These are phyloP conservation scores for Drosophila anceps DNA, from an alignment of 2,888 invertebrate genomes.

Conservation along the genomic window DNA sequence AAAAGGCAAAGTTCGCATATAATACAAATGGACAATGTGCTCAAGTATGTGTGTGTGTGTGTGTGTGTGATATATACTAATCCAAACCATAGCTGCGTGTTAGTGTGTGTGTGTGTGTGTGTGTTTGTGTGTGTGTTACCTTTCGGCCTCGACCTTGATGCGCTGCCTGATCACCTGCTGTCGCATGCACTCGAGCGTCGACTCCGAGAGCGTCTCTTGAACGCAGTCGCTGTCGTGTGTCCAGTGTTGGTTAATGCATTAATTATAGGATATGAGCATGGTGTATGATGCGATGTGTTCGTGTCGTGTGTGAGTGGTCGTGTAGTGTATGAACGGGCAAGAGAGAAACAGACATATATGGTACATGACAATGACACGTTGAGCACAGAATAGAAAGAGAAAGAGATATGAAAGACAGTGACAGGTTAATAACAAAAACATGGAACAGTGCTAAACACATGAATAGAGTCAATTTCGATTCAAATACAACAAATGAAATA, in stretches of 20 bases:
- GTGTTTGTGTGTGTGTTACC: conserved; percentile 86
- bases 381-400: conserved; percentile 49
- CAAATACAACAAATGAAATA: neutral
- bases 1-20: conserved; percentile 33
- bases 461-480: neutral
- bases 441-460: conserved; percentile 12
- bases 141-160: conserved; percentile 93
- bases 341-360: conserved; percentile 40
- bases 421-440: conserved; percentile 41
- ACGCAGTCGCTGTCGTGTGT: conserved; percentile 67
- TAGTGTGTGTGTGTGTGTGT: conserved; percentile 23
- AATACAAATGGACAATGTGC: conserved; percentile 43
- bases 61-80: conserved; percentile 4
- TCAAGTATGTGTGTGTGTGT: conserved; percentile 4
- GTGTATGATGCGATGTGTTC: conserved; percentile 23
- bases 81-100: conserved; percentile 14
- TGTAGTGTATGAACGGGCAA: conserved; percentile 43
- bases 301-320: conserved; percentile 18
- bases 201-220: conserved; percentile 90
- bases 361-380: conserved; percentile 10
- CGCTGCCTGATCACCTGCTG: conserved; percentile 92
- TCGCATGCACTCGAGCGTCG: conserved; percentile 93
- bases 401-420: conserved; percentile 36
- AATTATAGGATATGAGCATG: conserved; percentile 16
- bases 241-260: conserved; percentile 48